A percentile compares a stretch with the other conserved stretches of the same genome.
These are phyloP conservation scores for Anhinga anhinga DNA, from an alignment of 2,113 vertebrate genomes.

Conservation along the genomic window DNA sequence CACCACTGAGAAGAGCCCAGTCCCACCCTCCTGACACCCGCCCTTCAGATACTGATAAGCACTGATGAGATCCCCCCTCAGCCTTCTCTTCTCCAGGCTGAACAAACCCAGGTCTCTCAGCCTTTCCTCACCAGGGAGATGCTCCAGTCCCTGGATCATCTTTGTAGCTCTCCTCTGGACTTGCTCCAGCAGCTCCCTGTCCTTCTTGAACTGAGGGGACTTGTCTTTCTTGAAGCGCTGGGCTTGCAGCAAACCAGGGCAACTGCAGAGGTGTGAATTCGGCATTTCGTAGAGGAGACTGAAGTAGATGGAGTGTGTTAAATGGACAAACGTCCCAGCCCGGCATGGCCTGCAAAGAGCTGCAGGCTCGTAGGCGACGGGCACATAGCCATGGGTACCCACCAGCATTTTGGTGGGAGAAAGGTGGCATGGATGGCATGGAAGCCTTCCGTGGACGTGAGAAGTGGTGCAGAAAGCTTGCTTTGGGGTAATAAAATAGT, in stretches of 20 bases:
- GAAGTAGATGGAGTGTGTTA: neutral
- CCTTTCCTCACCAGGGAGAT: too few species aligned
- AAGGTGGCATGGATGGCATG: neutral
- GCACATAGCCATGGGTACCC: neutral
- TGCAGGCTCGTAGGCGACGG: accelerated
- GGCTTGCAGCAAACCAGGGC: neutral
- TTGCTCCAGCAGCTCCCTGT: too few species aligned
- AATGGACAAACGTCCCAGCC: neutral
- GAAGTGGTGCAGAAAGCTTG: neutral
- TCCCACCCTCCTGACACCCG: too few species aligned
- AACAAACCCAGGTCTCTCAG: too few species aligned
- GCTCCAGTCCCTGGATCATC: too few species aligned
- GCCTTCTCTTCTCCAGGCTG: too few species aligned
- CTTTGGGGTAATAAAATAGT: neutral
- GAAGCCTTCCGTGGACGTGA: neutral
- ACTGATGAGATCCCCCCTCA: too few species aligned
- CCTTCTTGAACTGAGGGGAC: too few species aligned
- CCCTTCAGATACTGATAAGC: too few species aligned
- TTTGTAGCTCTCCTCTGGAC: too few species aligned
- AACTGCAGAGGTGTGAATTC: neutral
- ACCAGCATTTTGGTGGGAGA: neutral
- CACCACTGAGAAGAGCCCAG: too few species aligned
- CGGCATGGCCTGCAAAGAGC: too few species aligned
- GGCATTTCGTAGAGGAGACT: accelerated
- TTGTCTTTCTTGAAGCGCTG: neutral